Base-by-base conservation (phyloP, 2,113 vertebrate genomes). In the Cheirogaleus medius region DNA sequence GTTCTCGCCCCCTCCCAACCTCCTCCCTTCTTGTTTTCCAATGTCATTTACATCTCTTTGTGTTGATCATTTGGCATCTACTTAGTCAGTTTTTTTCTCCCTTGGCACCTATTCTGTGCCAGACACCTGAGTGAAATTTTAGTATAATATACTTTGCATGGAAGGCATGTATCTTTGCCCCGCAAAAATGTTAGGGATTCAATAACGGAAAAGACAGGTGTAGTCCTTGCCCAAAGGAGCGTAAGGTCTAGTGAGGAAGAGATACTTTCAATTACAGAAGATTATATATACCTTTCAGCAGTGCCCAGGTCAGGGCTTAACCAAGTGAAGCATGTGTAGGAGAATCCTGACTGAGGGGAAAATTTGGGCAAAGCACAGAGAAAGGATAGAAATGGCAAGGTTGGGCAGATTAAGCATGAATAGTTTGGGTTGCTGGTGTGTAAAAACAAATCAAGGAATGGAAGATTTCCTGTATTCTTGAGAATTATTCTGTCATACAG, bases 331-430 rank as follows among this genome's bases (percentile, higher is more conserved):
- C 7, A 4, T 37, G 12, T 18, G 15, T 1, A 10, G 17, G 17
- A 32, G 3, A 5, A 8, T 52, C n/a, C 15, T 29, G 3, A 64
- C 15, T 1, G 4, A 39, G 21, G 11, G 15, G 12, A 27, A 8
- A 29, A 8, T 8, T 25, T 47, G 37, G 56, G 15, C 15, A 49
- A 80, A 86, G 21, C 25, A 8, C 0, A 27, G 60, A 37, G 7
- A 64, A 60, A 58, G 0, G 17, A 10, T 3, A 7, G 17, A 37
- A 32, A 11, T 17, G 25, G 8, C 5, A 12, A 56, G 52, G 7
- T 1, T 29, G 63, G 3, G 10, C 23, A 23, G 27, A 27, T 7
- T 29, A 3, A 0, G 0, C n/a, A 32, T 9, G 47, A 49, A 5
- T 11, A 27, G 5, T 34, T 29, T 14, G 8, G 10, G 49, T 8